Base-by-base conservation (phyloP, 2,113 vertebrate species). In the Brachyistius frenatus region DNA sequence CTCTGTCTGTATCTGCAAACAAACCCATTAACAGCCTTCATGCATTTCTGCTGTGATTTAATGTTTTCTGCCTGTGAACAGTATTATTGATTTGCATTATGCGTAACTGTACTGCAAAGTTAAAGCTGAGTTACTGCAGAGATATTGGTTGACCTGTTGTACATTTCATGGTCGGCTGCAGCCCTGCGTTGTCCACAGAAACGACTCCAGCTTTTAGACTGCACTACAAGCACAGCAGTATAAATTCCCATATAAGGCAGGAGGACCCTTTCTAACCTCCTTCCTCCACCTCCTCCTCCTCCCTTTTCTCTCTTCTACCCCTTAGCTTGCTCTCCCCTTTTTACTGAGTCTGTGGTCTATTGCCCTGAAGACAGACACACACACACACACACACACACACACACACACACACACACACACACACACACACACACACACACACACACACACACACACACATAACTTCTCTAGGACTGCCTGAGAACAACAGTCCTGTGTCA, bases 161-260 rank as follows among this genome's bases (percentile, higher is more conserved):
- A 16, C 63, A 84, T 73, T 65, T 53, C 72, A 33, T 63, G 53
- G 63, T 65, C 7, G 33, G 50, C 83, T 75, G 66, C 5, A 49
- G 49, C 50, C 23, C 49, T 52, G 66, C 53, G 86, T 78, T 81
- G 85, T 81, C 82, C 78, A 46, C 69, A 55, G 73, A 81, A 71
- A 76, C 54, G 71, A 69, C 78, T 89, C 86, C 86, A 80, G 86
- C 78, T 67, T 85, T 75, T 60, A 85, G 85, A 85, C 78, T 83
- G 67, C 73, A 15, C 87, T 90, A 89, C 80, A 84, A 85, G 84
- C 68, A 54, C 70, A 86, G 90, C 90, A 78, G 88, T 77, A 71
- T 73, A 81, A 89, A 92, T 92, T 86, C 81, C 94, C 93, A 90
- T 93, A 94, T 94, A 95, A 94, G 94, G 93, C 89, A 91, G 89